These are phyloP conservation scores for Falco rusticolus DNA, from an alignment of 2,797 vertebrate genomes.

Conservation along the genomic window DNA sequence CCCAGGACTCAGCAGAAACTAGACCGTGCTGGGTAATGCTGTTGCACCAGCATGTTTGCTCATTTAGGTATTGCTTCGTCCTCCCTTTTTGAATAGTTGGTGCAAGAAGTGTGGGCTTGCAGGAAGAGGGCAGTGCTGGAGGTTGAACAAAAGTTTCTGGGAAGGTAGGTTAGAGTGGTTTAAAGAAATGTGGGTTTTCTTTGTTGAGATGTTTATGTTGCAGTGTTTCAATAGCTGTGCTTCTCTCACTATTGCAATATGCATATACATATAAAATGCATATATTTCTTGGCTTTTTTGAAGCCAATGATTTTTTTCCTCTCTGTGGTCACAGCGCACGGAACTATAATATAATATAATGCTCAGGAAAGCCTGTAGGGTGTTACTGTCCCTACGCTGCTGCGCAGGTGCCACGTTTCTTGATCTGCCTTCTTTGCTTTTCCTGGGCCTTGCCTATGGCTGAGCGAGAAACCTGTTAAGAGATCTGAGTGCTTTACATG, in stretches of 20 bases:
- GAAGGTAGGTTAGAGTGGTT: not conserved
- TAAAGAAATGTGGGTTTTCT: not conserved
- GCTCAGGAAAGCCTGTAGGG: not conserved
- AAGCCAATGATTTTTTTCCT: not conserved
- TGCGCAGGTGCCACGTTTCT: not conserved
- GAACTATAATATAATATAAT: not conserved
- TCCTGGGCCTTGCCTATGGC: not conserved
- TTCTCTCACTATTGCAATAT: not conserved
- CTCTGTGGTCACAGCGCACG: not conserved
- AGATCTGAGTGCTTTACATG: not conserved
- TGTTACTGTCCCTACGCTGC: not conserved
- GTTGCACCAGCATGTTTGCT: not conserved
- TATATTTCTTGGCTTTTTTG: not conserved
- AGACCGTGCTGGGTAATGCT: rapidly evolving
- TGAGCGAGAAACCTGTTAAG: not conserved
- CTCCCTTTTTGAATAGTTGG: not conserved
- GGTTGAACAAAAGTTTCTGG: not conserved
- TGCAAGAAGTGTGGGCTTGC: not conserved
- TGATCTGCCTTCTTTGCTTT: not conserved
- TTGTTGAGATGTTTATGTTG: not conserved
- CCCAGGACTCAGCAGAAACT: not conserved
- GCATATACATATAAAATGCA: no score
- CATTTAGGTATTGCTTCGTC: rapidly evolving
- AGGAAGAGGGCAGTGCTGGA: not conserved
- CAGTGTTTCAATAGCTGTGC: not conserved